Evolutionary conservation across 1,140 invertebrate genomes (phyloP).

Genomic region (Rhizoglyphus robini): DNA sequence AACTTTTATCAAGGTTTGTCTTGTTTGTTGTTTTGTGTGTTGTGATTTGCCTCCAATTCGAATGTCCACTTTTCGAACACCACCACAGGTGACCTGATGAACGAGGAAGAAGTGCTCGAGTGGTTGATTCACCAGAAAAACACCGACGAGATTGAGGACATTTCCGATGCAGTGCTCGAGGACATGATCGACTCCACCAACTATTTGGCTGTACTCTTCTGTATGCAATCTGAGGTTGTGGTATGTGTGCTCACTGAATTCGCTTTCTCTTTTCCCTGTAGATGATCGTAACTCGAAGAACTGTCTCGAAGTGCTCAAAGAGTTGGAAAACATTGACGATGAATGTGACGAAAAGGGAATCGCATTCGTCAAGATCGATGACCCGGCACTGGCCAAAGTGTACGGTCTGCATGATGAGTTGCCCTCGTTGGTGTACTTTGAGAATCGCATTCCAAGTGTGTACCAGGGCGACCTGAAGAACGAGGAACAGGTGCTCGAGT

Average conservation of each 20-base stretch:
- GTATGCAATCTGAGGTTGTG: conserved; percentile 45
- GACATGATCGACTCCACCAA: conserved; percentile 72
- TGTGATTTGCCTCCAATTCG: background rate
- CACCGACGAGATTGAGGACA: conserved; percentile 86
- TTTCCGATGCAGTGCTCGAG: conserved; percentile 84
- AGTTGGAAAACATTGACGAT: conserved; percentile 36
- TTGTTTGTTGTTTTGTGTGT: background rate
- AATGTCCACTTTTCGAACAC: background rate
- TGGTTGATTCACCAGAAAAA: conserved; percentile 38
- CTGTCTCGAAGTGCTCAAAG: conserved; percentile 29
- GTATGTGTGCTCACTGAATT: conserved; percentile 21
- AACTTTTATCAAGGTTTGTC: conserved; percentile 68
- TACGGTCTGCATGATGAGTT: conserved; percentile 29
- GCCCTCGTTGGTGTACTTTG: conserved; percentile 56
- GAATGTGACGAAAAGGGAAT: conserved; percentile 29
- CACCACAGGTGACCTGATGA: conserved; percentile 28
- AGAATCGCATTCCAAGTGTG: conserved; percentile 75
- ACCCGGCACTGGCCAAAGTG: conserved; percentile 27
- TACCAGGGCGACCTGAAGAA: conserved; percentile 68
- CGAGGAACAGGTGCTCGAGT: conserved; percentile 83
- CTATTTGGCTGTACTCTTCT: conserved; percentile 78
- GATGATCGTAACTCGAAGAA: conserved; percentile 32
- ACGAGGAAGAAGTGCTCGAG: conserved; percentile 31
- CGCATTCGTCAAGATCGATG: conserved; percentile 31
- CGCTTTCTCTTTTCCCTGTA: conserved; percentile 9